Percentiles rank a stretch among this genome's conserved stretches.
Conservation (phyloP, 2,888 invertebrate genomes). For the Muschampia plurimacula region DNA sequence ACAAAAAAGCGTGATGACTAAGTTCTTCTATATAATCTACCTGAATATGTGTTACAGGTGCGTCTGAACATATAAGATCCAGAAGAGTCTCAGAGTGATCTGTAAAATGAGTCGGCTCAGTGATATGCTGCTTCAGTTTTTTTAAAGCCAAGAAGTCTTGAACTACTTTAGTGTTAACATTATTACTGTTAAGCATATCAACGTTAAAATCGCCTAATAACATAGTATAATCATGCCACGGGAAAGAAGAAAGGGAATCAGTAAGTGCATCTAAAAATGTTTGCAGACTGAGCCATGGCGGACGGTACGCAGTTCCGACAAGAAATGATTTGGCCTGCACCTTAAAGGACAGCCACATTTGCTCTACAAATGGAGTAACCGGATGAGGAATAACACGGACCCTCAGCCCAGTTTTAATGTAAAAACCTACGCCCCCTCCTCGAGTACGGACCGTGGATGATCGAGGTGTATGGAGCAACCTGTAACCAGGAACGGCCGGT, state of each 20-base stretch:
- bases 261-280: conserved; percentile 1
- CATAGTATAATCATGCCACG: background rate
- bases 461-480: conserved; percentile 30
- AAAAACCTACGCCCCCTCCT: conserved; percentile 1
- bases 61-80: background rate
- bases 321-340: background rate
- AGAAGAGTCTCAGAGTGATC: background rate
- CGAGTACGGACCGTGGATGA: background rate
- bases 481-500: conserved; percentile 35
- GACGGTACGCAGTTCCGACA: conserved; percentile 6
- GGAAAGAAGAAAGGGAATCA: background rate
- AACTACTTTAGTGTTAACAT: background rate
- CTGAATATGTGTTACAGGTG: background rate
- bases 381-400: background rate
- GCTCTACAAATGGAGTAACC: background rate
- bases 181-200: background rate
- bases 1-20: background rate
- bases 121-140: background rate
- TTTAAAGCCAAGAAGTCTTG: background rate
- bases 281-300: background rate
- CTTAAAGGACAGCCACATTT: background rate
- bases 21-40: conserved; percentile 4
- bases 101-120: conserved; percentile 17
- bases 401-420: background rate
- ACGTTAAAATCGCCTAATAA: background rate